Conservation (phyloP, 2,888 invertebrate species). For the Papilio protenor region DNA sequence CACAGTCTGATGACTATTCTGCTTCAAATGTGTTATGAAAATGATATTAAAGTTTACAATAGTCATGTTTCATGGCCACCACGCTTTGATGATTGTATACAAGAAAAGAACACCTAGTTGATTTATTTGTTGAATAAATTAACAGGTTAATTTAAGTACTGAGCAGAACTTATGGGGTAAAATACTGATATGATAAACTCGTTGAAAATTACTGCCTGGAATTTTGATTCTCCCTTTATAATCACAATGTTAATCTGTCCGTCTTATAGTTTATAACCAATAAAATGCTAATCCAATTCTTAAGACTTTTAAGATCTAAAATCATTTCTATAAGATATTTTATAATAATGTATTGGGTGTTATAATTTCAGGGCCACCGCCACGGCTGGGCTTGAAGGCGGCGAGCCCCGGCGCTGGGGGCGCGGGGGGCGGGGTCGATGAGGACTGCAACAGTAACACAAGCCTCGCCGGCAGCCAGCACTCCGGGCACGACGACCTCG, state of each 20-base stretch:
- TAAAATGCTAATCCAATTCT: not conserved
- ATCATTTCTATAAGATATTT: not conserved
- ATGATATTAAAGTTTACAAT: slow-evolving; percentile 11
- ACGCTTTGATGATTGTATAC: slow-evolving; percentile 6
- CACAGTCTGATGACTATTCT: not conserved
- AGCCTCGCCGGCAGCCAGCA: slow-evolving; percentile 81
- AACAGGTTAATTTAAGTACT: not conserved
- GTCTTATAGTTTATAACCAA: not conserved
- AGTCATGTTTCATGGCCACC: slow-evolving; percentile 20
- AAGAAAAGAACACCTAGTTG: slow-evolving; percentile 3
- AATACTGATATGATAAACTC: not conserved
- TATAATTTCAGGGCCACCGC: slow-evolving; percentile 80
- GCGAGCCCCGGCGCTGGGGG: slow-evolving; percentile 78
- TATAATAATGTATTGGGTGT: slow-evolving; percentile 32
- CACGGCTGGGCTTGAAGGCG: slow-evolving; percentile 82
- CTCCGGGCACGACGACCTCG: slow-evolving; percentile 78
- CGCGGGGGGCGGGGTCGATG: slow-evolving; percentile 70
- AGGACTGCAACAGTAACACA: slow-evolving; percentile 82
- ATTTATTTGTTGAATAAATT: slow-evolving; percentile 7
- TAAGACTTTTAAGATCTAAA: not conserved
- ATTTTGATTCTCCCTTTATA: not conserved
- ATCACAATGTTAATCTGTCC: not conserved
- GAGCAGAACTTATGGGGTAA: not conserved
- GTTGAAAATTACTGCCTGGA: not conserved
- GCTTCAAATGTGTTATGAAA: slow-evolving; percentile 10